These are phyloP conservation scores for Phalanger gymnotis DNA, from an alignment of 2,797 vertebrate genomes.

Conservation along the genomic window DNA sequence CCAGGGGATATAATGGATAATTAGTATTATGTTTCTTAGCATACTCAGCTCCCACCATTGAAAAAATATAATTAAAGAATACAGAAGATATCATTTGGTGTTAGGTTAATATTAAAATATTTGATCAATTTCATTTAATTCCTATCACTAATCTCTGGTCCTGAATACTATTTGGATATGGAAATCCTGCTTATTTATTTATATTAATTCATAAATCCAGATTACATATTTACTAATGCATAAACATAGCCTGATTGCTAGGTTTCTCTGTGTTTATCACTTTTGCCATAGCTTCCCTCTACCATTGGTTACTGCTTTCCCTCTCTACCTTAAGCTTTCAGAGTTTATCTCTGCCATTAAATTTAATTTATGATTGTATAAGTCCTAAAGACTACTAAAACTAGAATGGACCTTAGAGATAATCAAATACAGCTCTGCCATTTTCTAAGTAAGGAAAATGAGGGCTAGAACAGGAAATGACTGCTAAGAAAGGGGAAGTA, in stretches of 20 bases:
- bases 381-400: background rate
- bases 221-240: background rate
- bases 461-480: background rate
- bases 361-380: background rate
- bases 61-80: background rate
- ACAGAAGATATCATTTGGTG: background rate
- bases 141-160: background rate
- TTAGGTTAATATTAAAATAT: background rate
- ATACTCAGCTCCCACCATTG: background rate
- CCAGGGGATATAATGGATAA: background rate
- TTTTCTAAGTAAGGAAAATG: background rate
- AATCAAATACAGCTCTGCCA: background rate
- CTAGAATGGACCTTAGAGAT: background rate
- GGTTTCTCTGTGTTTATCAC: background rate
- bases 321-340: background rate
- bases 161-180: background rate
- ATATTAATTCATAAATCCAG: background rate
- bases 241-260: background rate
- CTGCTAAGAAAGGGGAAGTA: background rate
- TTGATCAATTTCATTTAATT: background rate
- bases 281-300: background rate
- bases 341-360: background rate
- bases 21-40: background rate
- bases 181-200: background rate
- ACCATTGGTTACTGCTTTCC: background rate